Base-by-base conservation (phyloP, 1,140 invertebrate genomes). In the Galleria mellonella region DNA sequence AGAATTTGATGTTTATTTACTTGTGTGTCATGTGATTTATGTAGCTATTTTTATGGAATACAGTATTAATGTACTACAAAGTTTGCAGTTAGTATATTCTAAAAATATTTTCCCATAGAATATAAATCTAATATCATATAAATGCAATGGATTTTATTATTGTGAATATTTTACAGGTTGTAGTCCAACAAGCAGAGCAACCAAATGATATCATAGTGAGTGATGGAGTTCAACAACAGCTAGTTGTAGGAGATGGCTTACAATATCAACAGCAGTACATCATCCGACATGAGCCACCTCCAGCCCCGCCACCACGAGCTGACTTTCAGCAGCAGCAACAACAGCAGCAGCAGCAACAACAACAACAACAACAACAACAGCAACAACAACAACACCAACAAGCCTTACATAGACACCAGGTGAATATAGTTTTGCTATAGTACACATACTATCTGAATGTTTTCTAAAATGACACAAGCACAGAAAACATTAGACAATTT, bases 191-290 rank as follows among this genome's bases (percentile, higher is more conserved):
- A 72, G 56, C 82, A 32, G 82, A 85, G 31, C 75, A 64, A 43
- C 64, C 69, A 10, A 85, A 67, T 72, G 82, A 85, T 59, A 79
- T 85, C 40, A 77, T 84, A 70, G 78, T 84, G 43, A 75, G 78
- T 66, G 78, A 84, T 51, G 61, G 59, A 50, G 76, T 81, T 7
- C 81, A 77, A 48, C 68, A 69, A 12, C 78, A 84, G 44, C 49
- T 85, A 46, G 73, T 85, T 50, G 78, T 84, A 33, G 72, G 78
- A 36, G 81, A 84, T 70, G 78, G 74, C 2, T 67, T 84, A 37
- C 81, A 73, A 45, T 83, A 84, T 47, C 83, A 81, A 35, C 81
- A 81, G 32, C 81, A 84, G 38, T 86, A 86, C 47, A 83, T 77
- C 30, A 86, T 81, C 43, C 68, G 74, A 8, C 78, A 84, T 75